These are phyloP conservation scores for Uria lomvia DNA, from an alignment of 2,113 vertebrate genomes.

Conservation along the genomic window DNA sequence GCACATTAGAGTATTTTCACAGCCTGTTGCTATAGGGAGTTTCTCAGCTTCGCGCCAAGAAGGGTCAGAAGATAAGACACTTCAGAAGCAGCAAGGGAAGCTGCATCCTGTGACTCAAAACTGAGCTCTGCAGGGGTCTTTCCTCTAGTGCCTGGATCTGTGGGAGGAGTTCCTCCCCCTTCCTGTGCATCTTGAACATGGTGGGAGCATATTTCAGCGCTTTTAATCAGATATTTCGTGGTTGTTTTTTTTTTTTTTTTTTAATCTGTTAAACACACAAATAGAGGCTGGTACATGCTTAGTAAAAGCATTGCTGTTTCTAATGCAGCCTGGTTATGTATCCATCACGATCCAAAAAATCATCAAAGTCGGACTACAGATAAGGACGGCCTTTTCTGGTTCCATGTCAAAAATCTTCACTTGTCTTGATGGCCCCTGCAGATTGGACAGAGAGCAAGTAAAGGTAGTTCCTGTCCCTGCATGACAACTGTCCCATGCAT, in stretches of 20 bases:
- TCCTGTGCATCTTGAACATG: neutral
- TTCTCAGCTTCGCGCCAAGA: neutral
- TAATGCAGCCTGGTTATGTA: neutral
- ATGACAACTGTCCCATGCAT: neutral
- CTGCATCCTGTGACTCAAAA: neutral
- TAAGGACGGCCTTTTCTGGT: neutral
- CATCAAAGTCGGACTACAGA: neutral
- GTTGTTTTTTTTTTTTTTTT: too few species aligned
- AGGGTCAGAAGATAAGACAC: neutral
- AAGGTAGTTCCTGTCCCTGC: neutral
- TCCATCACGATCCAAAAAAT: neutral
- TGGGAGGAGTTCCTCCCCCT: conserved; percentile 4
- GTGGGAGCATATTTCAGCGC: neutral
- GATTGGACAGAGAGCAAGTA: neutral
- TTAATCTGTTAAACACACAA: neutral
- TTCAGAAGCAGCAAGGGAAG: neutral
- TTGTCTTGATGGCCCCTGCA: neutral
- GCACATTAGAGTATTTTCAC: conserved; percentile 9
- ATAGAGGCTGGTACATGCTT: neutral
- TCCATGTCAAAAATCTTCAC: neutral
- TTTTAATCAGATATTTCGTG: neutral
- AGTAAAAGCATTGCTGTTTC: neutral
- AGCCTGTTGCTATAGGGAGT: conserved; percentile 8
- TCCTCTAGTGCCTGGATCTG: conserved; percentile 3
- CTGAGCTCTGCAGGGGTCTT: conserved; percentile 36